phyloP scores from a whole-genome alignment of 2,113 vertebrate genomes.

The Prochilodus magdalenae region DNA sequence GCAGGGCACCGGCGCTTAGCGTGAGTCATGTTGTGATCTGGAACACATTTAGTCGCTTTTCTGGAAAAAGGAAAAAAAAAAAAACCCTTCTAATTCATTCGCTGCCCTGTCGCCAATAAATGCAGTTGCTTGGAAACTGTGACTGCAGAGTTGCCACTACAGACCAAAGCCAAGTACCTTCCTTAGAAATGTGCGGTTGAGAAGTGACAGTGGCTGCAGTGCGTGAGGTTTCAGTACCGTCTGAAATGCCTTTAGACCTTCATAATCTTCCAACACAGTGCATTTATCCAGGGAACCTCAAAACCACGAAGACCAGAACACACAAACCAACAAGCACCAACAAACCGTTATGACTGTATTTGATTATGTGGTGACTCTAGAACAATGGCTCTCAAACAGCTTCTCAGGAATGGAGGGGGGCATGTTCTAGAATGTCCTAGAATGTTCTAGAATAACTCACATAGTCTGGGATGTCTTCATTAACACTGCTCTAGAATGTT shows the following conservation, averaged over 20 bases:
- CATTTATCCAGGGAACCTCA: too few relatives aligned
- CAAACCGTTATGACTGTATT: too few relatives aligned
- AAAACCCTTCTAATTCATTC: constrained; percentile 14
- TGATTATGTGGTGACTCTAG: too few relatives aligned
- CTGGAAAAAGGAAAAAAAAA: constrained; percentile 7
- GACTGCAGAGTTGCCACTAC: constrained; percentile 31
- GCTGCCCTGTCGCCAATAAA: constrained; percentile 48
- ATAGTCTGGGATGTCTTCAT: too few relatives aligned
- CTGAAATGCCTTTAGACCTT: not conserved
- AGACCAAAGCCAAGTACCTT: constrained; percentile 27
- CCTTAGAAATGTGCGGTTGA: constrained; percentile 19
- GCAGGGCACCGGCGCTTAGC: too few relatives aligned
- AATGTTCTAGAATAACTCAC: too few relatives aligned
- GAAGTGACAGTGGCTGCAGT: constrained; percentile 20
- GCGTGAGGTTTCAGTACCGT: not conserved
- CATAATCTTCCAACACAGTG: too few relatives aligned
- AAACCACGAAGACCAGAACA: too few relatives aligned
- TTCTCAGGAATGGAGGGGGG: too few relatives aligned
- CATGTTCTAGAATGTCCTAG: not conserved
- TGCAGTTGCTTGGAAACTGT: constrained; percentile 52
- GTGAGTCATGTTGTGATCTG: constrained; percentile 35
- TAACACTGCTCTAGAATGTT: not conserved
- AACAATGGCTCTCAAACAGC: too few relatives aligned
- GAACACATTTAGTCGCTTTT: constrained; percentile 27
- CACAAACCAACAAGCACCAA: too few relatives aligned